Evolutionary conservation across 2,113 vertebrate genomes (phyloP).

Genomic region (Alligator mississippiensis): DNA sequence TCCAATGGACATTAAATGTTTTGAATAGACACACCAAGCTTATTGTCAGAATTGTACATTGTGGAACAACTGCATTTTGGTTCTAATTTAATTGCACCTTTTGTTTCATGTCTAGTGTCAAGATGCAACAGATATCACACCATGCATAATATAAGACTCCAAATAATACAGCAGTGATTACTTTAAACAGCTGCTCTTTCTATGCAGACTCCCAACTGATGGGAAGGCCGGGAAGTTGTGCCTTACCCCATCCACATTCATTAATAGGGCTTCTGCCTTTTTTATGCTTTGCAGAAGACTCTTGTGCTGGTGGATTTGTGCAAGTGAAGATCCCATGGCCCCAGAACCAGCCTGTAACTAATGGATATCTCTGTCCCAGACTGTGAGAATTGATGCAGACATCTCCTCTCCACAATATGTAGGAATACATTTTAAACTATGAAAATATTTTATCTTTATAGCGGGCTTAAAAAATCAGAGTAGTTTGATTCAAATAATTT

Average conservation of each 20-base stretch:
- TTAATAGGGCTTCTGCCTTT: neutral
- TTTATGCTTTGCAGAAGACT: too few species aligned
- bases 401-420: neutral
- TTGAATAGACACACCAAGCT: neutral
- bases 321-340: too few species aligned
- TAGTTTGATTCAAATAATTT: neutral
- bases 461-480: neutral
- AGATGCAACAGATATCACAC: accelerated
- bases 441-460: neutral
- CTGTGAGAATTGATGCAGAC: neutral
- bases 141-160: neutral
- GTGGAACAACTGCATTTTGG: accelerated
- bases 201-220: neutral
- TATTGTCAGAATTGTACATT: neutral
- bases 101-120: neutral
- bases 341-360: too few species aligned
- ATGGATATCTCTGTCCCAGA: too few species aligned
- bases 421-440: neutral
- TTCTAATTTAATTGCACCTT: accelerated
- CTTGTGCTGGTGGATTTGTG: too few species aligned
- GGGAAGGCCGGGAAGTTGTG: neutral
- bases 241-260: accelerated
- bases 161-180: accelerated
- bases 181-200: neutral
- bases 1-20: too few species aligned